A percentile compares a stretch with the other conserved stretches of the same genome.
phyloP scores from a whole-genome alignment of 2,888 invertebrate species.

The Apodemia duryi region DNA sequence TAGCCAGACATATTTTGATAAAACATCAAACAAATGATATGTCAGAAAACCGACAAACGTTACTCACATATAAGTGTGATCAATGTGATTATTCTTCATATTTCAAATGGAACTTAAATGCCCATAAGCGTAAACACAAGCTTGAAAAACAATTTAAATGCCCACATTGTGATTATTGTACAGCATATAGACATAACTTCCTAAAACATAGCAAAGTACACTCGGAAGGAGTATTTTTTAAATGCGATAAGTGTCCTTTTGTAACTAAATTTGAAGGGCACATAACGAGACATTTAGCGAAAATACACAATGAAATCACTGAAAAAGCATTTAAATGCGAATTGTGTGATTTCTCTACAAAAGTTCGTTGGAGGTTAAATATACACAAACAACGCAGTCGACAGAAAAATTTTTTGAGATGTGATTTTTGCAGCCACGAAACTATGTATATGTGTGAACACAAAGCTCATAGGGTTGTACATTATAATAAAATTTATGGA shows the following conservation, averaged over 20 bases:
- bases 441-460: conserved; percentile 50
- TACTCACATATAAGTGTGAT: conserved; percentile 34
- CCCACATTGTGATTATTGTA: conserved; percentile 36
- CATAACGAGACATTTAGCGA: conserved; percentile 52
- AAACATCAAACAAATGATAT: conserved; percentile 40
- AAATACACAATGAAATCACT: conserved; percentile 51
- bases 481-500: conserved; percentile 34
- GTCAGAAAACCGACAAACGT: conserved; percentile 22
- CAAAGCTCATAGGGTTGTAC: conserved; percentile 47
- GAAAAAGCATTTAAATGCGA: conserved; percentile 50
- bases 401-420: conserved; percentile 40
- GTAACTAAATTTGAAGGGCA: conserved; percentile 53
- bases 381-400: conserved; percentile 49
- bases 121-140: conserved; percentile 46
- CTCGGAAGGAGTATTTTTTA: conserved; percentile 32
- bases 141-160: conserved; percentile 39
- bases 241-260: conserved; percentile 56
- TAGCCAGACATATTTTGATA: conserved; percentile 45
- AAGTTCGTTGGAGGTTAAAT: conserved; percentile 50
- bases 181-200: conserved; percentile 38
- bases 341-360: conserved; percentile 52
- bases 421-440: conserved; percentile 46
- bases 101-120: conserved; percentile 38
- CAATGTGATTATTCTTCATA: conserved; percentile 39
- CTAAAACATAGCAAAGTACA: conserved; percentile 37